A percentile compares a stretch with the other conserved stretches of the same genome.
Conservation (phyloP, 1,140 invertebrate species). For the Pissodes strobi region DNA sequence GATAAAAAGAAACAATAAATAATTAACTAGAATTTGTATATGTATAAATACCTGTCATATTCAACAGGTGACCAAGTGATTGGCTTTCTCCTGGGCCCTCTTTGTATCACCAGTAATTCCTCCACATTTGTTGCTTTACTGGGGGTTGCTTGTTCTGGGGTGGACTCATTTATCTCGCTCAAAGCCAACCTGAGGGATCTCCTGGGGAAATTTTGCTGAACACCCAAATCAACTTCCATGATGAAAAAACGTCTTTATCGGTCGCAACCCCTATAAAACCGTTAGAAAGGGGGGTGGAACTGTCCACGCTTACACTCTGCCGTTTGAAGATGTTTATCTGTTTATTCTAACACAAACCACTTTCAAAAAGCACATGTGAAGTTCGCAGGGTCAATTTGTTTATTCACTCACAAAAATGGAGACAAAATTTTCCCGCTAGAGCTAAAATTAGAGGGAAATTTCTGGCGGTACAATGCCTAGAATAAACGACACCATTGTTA, state of each 20-base stretch:
- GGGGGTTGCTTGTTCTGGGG: slow-evolving; percentile 22
- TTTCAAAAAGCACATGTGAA: not conserved
- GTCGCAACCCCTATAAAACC: slow-evolving; percentile 13
- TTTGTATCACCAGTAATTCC: slow-evolving; percentile 51
- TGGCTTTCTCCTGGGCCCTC: slow-evolving; percentile 49
- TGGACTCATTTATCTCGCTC: slow-evolving; percentile 44
- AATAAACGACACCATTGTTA: slow-evolving; percentile 13
- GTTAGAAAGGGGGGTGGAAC: slow-evolving; percentile 9
- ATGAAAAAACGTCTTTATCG: not conserved
- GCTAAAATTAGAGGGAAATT: slow-evolving; percentile 15
- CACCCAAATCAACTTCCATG: slow-evolving; percentile 32
- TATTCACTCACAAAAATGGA: not conserved
- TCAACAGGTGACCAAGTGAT: slow-evolving; percentile 53
- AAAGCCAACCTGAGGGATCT: slow-evolving; percentile 43
- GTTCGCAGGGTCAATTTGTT: not conserved
- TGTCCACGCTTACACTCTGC: not conserved
- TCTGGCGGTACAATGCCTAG: too few relatives aligned
- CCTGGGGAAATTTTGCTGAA: slow-evolving; percentile 28
- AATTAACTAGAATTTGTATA: too few relatives aligned
- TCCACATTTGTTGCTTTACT: slow-evolving; percentile 48
- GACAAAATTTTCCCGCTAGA: slow-evolving; percentile 8
- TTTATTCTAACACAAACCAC: slow-evolving; percentile 6
- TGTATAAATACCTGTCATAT: slow-evolving; percentile 42
- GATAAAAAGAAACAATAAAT: too few relatives aligned
- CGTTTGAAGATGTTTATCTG: not conserved